phyloP scores from a whole-genome alignment of 2,797 vertebrate genomes.

The Cossypha niveicapilla region DNA sequence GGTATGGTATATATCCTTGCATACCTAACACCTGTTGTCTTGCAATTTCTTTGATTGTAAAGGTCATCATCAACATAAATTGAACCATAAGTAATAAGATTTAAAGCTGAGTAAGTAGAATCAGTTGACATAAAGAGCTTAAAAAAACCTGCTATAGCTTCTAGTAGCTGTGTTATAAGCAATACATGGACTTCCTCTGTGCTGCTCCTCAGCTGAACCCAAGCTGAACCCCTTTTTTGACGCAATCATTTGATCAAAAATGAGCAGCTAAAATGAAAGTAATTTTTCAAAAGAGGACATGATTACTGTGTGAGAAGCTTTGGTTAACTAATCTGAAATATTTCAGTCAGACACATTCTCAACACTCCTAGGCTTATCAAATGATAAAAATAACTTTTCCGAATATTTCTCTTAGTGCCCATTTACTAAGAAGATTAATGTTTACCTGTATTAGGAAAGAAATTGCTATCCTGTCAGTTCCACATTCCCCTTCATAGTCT shows the following conservation, averaged over 20 bases:
- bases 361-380: neutral
- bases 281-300: neutral
- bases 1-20: neutral
- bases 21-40: neutral
- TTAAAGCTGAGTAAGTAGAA: neutral
- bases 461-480: neutral
- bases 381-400: neutral
- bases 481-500: neutral
- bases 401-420: neutral
- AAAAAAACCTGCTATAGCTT: neutral
- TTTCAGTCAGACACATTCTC: neutral
- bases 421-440: neutral
- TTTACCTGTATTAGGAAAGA: neutral
- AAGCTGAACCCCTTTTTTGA: slow-evolving; percentile 6
- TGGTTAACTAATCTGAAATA: neutral
- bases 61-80: neutral
- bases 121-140: neutral
- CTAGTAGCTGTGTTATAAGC: neutral
- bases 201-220: neutral
- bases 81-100: neutral
- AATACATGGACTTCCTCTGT: neutral
- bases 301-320: neutral
- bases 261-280: neutral
- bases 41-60: neutral
- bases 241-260: slow-evolving; percentile 5